Conservation (phyloP, 35 echinoderm and acorn worm genomes). For the Diadema setosum region DNA sequence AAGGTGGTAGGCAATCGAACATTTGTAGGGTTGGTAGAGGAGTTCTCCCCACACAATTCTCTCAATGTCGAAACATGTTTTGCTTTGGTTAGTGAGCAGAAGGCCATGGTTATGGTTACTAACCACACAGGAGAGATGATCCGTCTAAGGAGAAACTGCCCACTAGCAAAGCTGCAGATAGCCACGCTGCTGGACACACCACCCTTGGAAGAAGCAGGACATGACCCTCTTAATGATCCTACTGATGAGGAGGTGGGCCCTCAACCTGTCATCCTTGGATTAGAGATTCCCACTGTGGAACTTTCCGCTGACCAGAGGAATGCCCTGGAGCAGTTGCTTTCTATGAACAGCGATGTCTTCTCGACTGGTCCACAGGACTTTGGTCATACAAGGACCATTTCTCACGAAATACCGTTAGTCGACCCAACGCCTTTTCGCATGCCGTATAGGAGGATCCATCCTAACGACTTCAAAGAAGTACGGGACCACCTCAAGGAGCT, state of each 20-base stretch:
- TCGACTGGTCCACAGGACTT: conserved; percentile 22
- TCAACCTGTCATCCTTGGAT: neutral
- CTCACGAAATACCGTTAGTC: conserved; percentile 12
- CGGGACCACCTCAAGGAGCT: conserved; percentile 20
- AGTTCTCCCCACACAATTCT: neutral
- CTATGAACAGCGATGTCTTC: conserved; percentile 25
- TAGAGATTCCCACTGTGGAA: neutral
- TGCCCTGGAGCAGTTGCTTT: neutral
- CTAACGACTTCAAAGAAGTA: conserved; percentile 16
- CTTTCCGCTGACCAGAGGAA: neutral
- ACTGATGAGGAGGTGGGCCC: neutral
- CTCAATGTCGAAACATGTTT: neutral
- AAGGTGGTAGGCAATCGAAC: neutral
- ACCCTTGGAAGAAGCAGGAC: too few species aligned
- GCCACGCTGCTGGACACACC: neutral
- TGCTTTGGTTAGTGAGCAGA: neutral
- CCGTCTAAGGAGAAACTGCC: neutral
- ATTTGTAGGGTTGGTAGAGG: neutral
- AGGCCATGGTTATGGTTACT: neutral
- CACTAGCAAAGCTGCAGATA: neutral
- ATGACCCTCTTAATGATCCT: too few species aligned
- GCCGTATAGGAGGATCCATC: conserved; percentile 38
- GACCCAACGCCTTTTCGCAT: conserved; percentile 34
- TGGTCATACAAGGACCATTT: neutral
- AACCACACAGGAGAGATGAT: neutral